Percentiles rank a stretch among this genome's conserved stretches.
Conservation (phyloP, 2,888 invertebrate genomes). For the Diplazon laetatorius region DNA sequence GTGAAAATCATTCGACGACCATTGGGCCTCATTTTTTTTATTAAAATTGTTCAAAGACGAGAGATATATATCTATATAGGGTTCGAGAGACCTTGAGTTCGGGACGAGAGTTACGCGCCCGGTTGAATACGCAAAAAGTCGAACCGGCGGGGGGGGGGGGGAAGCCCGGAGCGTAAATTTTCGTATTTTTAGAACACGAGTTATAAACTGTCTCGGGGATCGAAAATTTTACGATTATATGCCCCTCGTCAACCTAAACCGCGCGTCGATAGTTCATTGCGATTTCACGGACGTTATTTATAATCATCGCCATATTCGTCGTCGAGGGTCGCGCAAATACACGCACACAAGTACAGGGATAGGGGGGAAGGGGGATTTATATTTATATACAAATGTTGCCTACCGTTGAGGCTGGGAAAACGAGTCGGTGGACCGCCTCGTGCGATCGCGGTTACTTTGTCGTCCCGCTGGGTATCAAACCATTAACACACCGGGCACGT, state of each 20-base stretch:
- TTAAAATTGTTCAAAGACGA: no score
- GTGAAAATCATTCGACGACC: no score
- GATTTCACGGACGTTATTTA: slow-evolving; percentile 51
- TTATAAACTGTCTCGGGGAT: slow-evolving; percentile 15
- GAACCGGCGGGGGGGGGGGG: no score
- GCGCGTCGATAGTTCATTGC: slow-evolving; percentile 50
- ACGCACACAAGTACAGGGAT: background rate
- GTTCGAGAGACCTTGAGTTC: no score
- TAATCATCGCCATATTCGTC: slow-evolving; percentile 29
- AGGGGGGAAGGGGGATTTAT: background rate
- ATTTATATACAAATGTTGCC: background rate
- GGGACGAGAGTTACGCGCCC: no score
- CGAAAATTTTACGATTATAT: slow-evolving; percentile 48
- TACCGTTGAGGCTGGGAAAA: slow-evolving; percentile 21
- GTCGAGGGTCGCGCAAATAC: background rate
- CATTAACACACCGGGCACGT: slow-evolving; percentile 65
- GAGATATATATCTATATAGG: no score
- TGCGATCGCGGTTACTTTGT: slow-evolving; percentile 65
- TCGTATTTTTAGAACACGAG: slow-evolving; percentile 16
- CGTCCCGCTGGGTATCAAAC: slow-evolving; percentile 65
- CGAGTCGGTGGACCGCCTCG: slow-evolving; percentile 39
- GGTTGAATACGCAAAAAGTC: slow-evolving; percentile 5
- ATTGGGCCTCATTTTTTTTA: no score
- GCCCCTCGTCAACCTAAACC: slow-evolving; percentile 30
- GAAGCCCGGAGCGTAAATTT: slow-evolving; percentile 4